phyloP scores from a whole-genome alignment of 1,140 invertebrate genomes.

The Diorhabda sublineata region DNA sequence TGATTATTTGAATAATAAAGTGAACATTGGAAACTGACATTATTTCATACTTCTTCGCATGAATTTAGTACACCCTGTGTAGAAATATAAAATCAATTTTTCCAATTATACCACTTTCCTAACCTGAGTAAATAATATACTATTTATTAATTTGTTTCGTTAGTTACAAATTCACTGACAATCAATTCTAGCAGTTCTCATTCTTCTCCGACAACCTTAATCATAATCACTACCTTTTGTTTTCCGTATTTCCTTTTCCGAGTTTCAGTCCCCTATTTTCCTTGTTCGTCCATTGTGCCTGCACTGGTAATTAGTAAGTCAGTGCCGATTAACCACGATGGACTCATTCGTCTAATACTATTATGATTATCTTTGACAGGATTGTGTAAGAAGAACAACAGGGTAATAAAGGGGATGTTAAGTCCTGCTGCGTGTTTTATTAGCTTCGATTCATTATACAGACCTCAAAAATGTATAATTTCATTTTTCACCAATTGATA shows the following conservation, averaged over 20 bases:
- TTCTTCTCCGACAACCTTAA: background rate
- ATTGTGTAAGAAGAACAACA: constrained; percentile 22
- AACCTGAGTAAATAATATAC: too few relatives aligned
- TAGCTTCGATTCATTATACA: too few relatives aligned
- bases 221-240: background rate
- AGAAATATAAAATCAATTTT: too few relatives aligned
- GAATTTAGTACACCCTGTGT: too few relatives aligned
- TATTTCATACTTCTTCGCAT: too few relatives aligned
- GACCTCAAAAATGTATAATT: too few relatives aligned
- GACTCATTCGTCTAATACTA: constrained; percentile 46
- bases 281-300: constrained; percentile 40
- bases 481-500: too few relatives aligned
- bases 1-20: too few relatives aligned
- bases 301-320: constrained; percentile 46
- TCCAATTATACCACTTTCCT: too few relatives aligned
- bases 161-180: too few relatives aligned
- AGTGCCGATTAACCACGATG: constrained; percentile 46
- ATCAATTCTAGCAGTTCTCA: background rate
- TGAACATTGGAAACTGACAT: too few relatives aligned
- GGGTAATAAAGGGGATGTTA: background rate
- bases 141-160: too few relatives aligned
- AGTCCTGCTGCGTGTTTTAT: background rate
- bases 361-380: constrained; percentile 47
- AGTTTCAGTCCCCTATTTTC: constrained; percentile 19
- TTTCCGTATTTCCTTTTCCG: background rate